A percentile compares a stretch with the other conserved stretches of the same genome.
These are phyloP conservation scores for Mormyrus lacerda DNA, from an alignment of 2,113 vertebrate species.

Conservation along the genomic window DNA sequence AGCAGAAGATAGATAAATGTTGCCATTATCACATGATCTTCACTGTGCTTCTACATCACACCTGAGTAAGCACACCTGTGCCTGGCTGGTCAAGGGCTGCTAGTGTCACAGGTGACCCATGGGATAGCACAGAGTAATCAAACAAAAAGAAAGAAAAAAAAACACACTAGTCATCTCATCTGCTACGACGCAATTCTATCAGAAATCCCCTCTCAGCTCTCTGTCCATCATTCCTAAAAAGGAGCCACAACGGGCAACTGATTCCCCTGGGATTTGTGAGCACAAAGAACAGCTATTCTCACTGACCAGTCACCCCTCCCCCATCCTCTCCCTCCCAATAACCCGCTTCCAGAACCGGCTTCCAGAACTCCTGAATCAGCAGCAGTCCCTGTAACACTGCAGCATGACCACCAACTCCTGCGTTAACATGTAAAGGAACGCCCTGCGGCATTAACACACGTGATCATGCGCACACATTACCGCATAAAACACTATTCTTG, in stretches of 20 bases:
- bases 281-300: slow-evolving; percentile 36
- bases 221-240: slow-evolving; percentile 33
- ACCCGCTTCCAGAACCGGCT: slow-evolving; percentile 18
- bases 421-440: not conserved
- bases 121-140: slow-evolving; percentile 23
- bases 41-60: not conserved
- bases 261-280: slow-evolving; percentile 45
- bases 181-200: slow-evolving; percentile 28
- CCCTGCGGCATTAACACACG: not conserved
- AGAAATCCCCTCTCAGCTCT: slow-evolving; percentile 46
- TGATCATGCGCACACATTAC: slow-evolving; percentile 9
- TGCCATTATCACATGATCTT: not conserved
- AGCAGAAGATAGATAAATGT: not conserved
- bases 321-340: slow-evolving; percentile 20
- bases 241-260: slow-evolving; percentile 38
- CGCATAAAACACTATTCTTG: not conserved
- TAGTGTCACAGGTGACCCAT: not conserved
- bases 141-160: slow-evolving; percentile 32
- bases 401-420: not conserved
- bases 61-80: slow-evolving; percentile 16
- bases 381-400: slow-evolving; percentile 12
- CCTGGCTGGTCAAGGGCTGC: not conserved
- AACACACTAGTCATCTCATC: slow-evolving; percentile 42
- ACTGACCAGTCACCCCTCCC: slow-evolving; percentile 16
- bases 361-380: slow-evolving; percentile 48